These are phyloP conservation scores for Streblospio benedicti DNA, from an alignment of 1,140 invertebrate genomes.

Conservation along the genomic window DNA sequence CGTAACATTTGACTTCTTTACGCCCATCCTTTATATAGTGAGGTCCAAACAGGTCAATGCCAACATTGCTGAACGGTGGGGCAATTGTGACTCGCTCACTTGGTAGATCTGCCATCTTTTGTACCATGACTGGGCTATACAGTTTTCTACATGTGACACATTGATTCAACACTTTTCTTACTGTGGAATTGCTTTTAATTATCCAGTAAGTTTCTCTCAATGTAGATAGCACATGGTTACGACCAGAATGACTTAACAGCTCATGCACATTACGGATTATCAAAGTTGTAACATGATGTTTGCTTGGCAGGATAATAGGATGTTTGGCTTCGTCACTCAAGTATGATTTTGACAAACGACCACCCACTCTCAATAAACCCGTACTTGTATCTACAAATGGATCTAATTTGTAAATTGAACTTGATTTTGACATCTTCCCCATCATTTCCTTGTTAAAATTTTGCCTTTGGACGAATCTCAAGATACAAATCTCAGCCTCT, in stretches of 20 bases:
- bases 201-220: not conserved
- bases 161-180: not conserved
- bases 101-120: not conserved
- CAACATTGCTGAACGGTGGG: not conserved
- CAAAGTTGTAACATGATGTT: not conserved
- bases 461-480: no score
- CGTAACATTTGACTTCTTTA: constrained; percentile 14
- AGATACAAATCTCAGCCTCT: no score
- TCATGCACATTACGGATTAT: not conserved
- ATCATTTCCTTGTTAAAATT: no score
- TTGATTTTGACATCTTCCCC: no score
- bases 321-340: not conserved
- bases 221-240: not conserved
- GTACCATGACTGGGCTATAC: not conserved
- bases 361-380: no score
- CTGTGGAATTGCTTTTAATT: not conserved
- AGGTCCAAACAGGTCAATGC: not conserved
- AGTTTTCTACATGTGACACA: not conserved
- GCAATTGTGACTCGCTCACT: not conserved
- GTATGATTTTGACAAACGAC: not conserved
- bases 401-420: no score
- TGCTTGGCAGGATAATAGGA: not conserved
- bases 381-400: no score
- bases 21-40: not conserved
- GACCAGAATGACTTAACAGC: not conserved